Evolutionary conservation across 2,113 vertebrate species (phyloP).

Genomic region (Xiphias gladius): DNA sequence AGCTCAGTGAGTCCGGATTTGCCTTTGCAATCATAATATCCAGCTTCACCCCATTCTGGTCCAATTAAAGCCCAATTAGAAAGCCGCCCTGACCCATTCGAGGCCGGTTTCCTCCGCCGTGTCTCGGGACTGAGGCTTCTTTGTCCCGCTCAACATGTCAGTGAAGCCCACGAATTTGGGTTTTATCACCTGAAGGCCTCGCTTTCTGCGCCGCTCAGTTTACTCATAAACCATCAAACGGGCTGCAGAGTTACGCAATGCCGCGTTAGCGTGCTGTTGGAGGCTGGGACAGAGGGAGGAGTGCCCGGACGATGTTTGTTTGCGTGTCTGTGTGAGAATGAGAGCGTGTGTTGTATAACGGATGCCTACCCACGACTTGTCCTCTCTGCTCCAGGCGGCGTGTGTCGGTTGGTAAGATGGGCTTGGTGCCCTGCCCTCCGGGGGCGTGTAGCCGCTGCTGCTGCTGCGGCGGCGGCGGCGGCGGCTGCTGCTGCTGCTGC

Average conservation of each 20-base stretch:
- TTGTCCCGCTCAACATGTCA: neutral
- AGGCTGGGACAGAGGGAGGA: constrained; percentile 14
- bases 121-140: neutral
- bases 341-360: constrained; percentile 12
- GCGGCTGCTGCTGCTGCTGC: neutral
- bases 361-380: constrained; percentile 81
- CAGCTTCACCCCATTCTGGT: neutral
- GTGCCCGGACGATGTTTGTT: neutral
- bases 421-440: constrained; percentile 55
- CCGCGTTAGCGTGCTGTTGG: neutral
- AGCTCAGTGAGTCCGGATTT: neutral
- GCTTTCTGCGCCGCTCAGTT: neutral
- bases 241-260: constrained; percentile 54
- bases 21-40: neutral
- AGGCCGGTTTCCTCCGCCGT: neutral
- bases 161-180: neutral
- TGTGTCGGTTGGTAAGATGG: constrained; percentile 58
- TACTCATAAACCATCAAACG: constrained; percentile 4
- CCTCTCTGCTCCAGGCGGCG: constrained; percentile 82
- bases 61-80: constrained; percentile 11
- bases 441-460: constrained; percentile 37
- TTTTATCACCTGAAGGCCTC: constrained; percentile 42
- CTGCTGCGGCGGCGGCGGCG: constrained; percentile 27
- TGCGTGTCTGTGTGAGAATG: neutral
- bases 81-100: neutral